phyloP scores from a whole-genome alignment of 2,113 vertebrate species.

The Hyla sarda region DNA sequence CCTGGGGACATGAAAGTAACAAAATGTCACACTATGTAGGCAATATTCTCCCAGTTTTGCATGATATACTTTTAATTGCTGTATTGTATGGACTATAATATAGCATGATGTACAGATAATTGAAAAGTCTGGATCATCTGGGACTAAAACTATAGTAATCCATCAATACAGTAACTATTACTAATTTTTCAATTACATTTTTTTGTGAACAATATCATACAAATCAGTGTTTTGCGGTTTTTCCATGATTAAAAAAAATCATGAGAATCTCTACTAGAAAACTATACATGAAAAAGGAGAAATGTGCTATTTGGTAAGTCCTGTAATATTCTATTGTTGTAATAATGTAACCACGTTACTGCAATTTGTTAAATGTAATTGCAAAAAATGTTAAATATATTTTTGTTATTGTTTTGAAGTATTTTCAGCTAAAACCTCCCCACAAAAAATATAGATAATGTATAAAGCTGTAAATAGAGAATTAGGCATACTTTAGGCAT shows the following conservation, averaged over 20 bases:
- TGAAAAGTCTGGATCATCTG: background rate
- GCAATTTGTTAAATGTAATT: background rate
- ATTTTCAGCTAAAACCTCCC: no score
- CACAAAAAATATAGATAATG: no score
- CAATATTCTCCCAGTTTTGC: background rate
- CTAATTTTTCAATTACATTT: background rate
- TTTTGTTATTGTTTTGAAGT: no score
- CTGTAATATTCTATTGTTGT: background rate
- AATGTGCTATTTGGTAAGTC: background rate
- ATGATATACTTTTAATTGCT: background rate
- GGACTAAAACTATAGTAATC: background rate
- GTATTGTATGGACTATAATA: constrained; percentile 21
- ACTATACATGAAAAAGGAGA: background rate
- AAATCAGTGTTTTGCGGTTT: background rate
- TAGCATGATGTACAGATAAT: background rate
- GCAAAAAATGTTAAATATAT: background rate
- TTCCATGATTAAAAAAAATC: background rate
- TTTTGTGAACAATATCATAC: background rate
- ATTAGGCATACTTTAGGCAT: no score
- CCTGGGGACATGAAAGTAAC: constrained; percentile 15
- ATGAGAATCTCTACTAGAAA: background rate
- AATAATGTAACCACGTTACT: background rate
- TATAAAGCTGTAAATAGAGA: no score
- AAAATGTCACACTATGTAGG: background rate
- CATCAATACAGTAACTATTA: background rate